Evolutionary conservation across 2,113 vertebrate genomes (phyloP).

Genomic region (Pogonocichla stellata): DNA sequence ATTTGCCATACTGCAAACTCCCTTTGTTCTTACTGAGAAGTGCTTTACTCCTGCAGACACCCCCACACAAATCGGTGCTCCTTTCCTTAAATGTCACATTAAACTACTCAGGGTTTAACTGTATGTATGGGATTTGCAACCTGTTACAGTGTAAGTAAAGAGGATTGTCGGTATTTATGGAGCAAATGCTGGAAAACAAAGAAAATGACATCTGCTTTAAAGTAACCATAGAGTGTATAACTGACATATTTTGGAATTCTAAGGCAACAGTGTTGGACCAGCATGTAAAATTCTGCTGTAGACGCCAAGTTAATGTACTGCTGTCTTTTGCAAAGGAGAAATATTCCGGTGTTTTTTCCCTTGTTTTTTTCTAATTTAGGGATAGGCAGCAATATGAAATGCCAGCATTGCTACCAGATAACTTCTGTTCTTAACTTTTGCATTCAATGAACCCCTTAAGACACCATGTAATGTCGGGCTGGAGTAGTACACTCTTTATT

Average conservation of each 20-base stretch:
- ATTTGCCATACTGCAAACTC: not conserved
- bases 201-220: not conserved
- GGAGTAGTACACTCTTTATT: not conserved
- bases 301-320: not conserved
- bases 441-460: not conserved
- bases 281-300: not conserved
- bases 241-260: not conserved
- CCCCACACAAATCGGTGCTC: not conserved
- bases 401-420: not conserved
- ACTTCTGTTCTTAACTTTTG: not conserved
- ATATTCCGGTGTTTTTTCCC: not conserved
- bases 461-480: not conserved
- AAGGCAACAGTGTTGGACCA: not conserved
- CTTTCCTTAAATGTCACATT: not conserved
- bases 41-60: not conserved
- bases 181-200: not conserved
- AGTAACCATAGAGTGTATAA: not conserved
- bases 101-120: not conserved
- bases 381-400: not conserved
- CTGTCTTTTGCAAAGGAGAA: not conserved
- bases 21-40: not conserved
- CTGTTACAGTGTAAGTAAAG: not conserved
- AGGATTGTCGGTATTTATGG: not conserved
- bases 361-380: not conserved
- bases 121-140: not conserved